A percentile compares a stretch with the other conserved stretches of the same genome.
These are phyloP conservation scores for Phylloscopus whistleri DNA, from an alignment of 2,113 vertebrate species.

Conservation along the genomic window DNA sequence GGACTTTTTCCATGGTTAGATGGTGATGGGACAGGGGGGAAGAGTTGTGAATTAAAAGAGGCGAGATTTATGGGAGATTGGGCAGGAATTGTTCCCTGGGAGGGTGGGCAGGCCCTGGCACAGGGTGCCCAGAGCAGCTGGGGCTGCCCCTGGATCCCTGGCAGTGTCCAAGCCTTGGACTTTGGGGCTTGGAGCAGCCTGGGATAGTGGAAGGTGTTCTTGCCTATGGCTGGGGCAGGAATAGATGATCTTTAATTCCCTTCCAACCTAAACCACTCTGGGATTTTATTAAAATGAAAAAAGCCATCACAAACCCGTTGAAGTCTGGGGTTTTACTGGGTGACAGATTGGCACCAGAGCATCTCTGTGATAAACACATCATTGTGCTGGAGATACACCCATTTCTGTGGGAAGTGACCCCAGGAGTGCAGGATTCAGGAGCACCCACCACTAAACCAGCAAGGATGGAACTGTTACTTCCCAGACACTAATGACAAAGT, in stretches of 20 bases:
- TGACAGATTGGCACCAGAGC: background rate
- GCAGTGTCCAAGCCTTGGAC: background rate
- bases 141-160: background rate
- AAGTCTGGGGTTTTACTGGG: background rate
- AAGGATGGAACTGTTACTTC: background rate
- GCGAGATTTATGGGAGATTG: background rate
- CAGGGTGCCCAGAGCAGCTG: background rate
- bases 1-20: background rate
- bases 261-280: background rate
- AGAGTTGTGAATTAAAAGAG: background rate
- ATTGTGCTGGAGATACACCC: fast-evolving
- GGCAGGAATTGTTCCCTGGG: background rate
- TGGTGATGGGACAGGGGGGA: background rate
- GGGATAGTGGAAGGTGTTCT: background rate
- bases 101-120: background rate
- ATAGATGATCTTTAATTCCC: background rate
- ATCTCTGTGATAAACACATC: background rate
- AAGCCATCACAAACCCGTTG: background rate
- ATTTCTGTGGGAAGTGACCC: background rate
- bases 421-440: background rate
- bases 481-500: background rate
- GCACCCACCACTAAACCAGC: background rate
- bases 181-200: background rate
- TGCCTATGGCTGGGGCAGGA: background rate
- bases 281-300: background rate